Base-by-base conservation (phyloP, 2,113 vertebrate genomes). In the Egretta garzetta region DNA sequence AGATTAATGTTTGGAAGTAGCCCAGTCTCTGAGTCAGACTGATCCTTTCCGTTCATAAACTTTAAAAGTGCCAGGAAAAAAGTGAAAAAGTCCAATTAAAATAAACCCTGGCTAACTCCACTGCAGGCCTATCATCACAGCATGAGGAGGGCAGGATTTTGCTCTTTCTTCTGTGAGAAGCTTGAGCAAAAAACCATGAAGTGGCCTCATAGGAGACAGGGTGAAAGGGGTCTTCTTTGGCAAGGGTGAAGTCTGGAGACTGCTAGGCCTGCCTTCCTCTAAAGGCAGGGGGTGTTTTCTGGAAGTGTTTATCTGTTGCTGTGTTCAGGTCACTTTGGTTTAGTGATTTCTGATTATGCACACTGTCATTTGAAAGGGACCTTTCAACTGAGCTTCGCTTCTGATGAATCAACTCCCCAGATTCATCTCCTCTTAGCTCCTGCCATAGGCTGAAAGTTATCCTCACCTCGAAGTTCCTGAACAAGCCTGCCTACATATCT, bases 31-130 rank as follows among this genome's bases (percentile, higher is more conserved):
- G 96, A 96, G 87, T 97, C 93, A 96, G 94, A 93, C 94, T 39
- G 83, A 96, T 96, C 94, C 84, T 91, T 97, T 97, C 97, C 89
- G 80, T 97, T 95, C 91, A 76, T 85, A 96, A 97, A 96, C 81
- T 95, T 85, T 90, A 55, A 95, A 94, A 94, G 87, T 83, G 93
- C 93, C 94, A 97, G 94, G 95, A 96, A 97, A 97, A 96, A 95
- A 90, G 94, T 3, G 0, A 4, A 91, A 59, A 96, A 86, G 91
- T 93, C 95, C 96, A 94, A 97, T 88, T 91, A 94, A 96, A 97
- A 97, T 80, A 97, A 97, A 96, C 47, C n/a, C 85, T 17, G 6
- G 28, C 50, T 82, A 94, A 56, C 74, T 50, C 45, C 63, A 45
- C 70, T 60, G 39, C 52, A 83, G 73, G 75, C 47, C 90, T 94